These are phyloP conservation scores for Riparia riparia DNA, from an alignment of 2,113 vertebrate genomes.

Conservation along the genomic window DNA sequence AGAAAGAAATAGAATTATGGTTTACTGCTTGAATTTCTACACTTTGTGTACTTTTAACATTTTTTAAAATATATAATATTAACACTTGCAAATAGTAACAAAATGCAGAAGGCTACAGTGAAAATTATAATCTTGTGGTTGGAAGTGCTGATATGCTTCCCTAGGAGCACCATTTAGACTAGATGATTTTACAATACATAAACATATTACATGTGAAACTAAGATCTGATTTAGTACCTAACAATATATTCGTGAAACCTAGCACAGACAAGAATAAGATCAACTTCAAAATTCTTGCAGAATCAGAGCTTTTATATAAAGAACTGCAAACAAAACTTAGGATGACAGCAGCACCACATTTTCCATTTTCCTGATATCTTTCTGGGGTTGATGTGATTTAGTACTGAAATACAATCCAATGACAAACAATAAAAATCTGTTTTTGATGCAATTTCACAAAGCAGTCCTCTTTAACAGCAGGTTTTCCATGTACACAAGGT, in stretches of 20 bases:
- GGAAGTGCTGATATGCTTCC: not conserved
- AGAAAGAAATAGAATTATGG: not conserved
- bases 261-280: not conserved
- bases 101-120: not conserved
- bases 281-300: not conserved
- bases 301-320: conserved; percentile 1
- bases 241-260: not conserved
- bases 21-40: not conserved
- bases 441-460: not conserved
- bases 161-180: not conserved
- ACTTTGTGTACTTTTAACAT: not conserved
- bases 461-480: not conserved
- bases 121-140: not conserved
- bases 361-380: not conserved
- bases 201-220: not conserved
- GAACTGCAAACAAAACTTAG: conserved; percentile 1
- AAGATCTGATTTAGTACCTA: not conserved
- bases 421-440: conserved; percentile 4
- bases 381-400: not conserved
- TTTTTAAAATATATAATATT: not conserved
- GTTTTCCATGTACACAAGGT: not conserved
- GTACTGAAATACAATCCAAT: not conserved
- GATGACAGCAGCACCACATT: not conserved
- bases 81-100: not conserved
- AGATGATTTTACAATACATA: not conserved